Percentiles rank a stretch among this genome's conserved stretches.
phyloP scores from a whole-genome alignment of 1,140 invertebrate genomes.

The Melanaphis sacchari region DNA sequence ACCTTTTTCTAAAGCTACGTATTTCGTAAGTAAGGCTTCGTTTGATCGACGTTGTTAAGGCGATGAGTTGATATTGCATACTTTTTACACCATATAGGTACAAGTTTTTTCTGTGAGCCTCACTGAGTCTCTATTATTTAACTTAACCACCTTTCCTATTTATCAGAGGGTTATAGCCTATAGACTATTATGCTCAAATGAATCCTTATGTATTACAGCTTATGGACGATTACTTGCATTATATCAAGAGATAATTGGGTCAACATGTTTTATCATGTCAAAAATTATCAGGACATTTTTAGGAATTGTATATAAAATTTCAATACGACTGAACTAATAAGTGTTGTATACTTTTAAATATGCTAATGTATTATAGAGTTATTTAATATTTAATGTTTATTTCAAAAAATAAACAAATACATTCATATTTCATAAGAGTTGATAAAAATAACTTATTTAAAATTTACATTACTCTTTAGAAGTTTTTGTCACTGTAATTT shows the following conservation, averaged over 20 bases:
- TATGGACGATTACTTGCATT: background rate
- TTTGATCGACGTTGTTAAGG: slow-evolving; percentile 55
- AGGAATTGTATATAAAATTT: background rate
- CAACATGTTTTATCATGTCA: background rate
- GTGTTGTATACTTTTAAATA: background rate
- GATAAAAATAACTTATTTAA: background rate
- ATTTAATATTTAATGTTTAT: background rate
- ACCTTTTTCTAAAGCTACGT: slow-evolving; percentile 48
- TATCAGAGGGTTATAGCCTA: background rate
- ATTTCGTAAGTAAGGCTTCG: slow-evolving; percentile 52
- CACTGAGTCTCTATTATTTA: background rate
- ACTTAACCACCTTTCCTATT: background rate
- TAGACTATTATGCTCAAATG: background rate
- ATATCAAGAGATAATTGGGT: background rate
- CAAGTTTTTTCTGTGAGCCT: background rate
- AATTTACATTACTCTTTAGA: background rate
- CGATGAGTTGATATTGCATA: slow-evolving; percentile 35
- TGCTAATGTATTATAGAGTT: too few relatives aligned
- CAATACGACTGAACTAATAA: background rate
- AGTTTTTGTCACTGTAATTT: background rate
- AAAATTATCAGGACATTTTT: background rate
- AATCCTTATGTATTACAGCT: slow-evolving; percentile 20
- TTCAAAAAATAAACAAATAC: background rate
- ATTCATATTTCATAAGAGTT: background rate
- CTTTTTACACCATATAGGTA: background rate